Conservation (phyloP, 2,113 vertebrate species). For the Lycocorax pyrrhopterus region DNA sequence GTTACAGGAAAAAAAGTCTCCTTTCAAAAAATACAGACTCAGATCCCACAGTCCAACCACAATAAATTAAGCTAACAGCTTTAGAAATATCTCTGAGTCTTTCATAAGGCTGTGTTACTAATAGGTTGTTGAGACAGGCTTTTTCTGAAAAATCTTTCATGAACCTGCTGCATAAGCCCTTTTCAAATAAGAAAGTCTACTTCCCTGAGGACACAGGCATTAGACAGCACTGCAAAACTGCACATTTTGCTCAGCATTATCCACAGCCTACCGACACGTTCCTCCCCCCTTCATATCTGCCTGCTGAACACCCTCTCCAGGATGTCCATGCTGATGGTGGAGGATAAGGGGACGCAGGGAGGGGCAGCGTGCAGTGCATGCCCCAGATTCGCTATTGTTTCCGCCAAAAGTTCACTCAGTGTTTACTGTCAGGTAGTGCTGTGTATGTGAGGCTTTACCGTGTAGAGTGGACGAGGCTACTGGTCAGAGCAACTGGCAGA, state of each 20-base stretch:
- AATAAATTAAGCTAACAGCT: constrained; percentile 5
- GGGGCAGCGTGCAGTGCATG: neutral
- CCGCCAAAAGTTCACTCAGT: neutral
- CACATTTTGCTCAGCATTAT: constrained; percentile 20
- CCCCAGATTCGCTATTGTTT: neutral
- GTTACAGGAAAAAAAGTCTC: neutral
- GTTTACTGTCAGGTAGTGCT: neutral
- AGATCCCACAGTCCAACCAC: neutral
- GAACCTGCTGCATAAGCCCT: constrained; percentile 27
- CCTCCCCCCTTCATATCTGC: neutral
- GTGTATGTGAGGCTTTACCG: neutral
- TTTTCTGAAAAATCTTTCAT: constrained; percentile 25
- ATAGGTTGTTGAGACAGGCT: neutral
- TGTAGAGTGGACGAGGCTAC: neutral
- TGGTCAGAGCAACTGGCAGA: neutral
- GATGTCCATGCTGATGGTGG: neutral
- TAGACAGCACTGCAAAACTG: constrained; percentile 30
- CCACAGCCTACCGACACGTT: neutral
- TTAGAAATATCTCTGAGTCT: constrained; percentile 6
- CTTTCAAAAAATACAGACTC: neutral
- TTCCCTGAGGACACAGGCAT: constrained; percentile 18
- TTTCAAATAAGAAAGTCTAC: constrained; percentile 7
- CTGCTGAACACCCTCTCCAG: neutral
- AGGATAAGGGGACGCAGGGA: neutral
- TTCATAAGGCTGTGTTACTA: neutral